phyloP scores from a whole-genome alignment of 2,797 vertebrate genomes.

The Falco concolor region DNA sequence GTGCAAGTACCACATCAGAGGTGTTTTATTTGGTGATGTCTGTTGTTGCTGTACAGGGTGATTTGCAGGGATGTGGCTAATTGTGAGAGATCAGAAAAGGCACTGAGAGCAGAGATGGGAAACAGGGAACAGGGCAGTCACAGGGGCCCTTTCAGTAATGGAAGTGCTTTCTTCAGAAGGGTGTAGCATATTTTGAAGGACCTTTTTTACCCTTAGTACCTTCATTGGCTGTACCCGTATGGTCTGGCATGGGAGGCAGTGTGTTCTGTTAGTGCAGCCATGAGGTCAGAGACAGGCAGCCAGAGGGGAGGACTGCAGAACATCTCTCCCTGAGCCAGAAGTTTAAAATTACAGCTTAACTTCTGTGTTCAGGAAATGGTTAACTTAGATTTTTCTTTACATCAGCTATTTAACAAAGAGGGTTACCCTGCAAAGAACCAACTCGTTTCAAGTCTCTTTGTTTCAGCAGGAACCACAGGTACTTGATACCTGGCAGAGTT shows the following conservation, averaged over 20 bases:
- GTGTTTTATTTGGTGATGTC: not conserved
- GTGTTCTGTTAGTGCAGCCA: not conserved
- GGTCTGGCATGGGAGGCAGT: fast-evolving
- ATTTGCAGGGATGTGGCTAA: not conserved
- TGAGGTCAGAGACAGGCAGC: not conserved
- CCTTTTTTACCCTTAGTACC: not conserved
- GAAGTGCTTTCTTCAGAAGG: not conserved
- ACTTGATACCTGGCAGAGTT: not conserved
- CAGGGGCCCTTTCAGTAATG: not conserved
- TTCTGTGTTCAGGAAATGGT: not conserved
- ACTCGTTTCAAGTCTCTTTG: not conserved
- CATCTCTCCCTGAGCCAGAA: not conserved
- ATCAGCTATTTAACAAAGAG: not conserved
- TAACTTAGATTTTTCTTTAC: not conserved
- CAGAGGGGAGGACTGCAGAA: not conserved
- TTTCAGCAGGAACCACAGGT: not conserved
- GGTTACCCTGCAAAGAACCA: not conserved
- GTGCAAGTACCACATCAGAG: not conserved
- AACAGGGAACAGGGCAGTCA: not conserved
- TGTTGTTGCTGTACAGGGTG: not conserved
- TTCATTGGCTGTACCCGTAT: not conserved
- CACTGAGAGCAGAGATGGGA: not conserved
- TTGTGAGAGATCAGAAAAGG: not conserved
- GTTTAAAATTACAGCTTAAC: not conserved
- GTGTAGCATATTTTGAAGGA: not conserved